These are phyloP conservation scores for Aplocera efformata DNA, from an alignment of 2,888 invertebrate species.

Conservation along the genomic window DNA sequence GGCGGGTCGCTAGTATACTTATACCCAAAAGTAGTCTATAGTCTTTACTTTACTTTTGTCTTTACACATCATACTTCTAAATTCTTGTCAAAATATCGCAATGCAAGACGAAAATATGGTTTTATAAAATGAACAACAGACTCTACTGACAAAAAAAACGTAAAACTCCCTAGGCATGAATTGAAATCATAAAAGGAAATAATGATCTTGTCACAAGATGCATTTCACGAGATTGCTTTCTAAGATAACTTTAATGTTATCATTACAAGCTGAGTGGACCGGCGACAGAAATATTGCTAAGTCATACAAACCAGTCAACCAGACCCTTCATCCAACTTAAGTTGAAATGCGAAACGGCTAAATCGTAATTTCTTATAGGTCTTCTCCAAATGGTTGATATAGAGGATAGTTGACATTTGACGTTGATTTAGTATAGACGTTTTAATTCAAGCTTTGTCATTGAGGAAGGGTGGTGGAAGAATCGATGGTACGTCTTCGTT, in stretches of 20 bases:
- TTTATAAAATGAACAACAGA: too few species aligned
- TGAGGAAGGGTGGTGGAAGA: constrained; percentile 4
- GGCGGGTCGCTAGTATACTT: too few species aligned
- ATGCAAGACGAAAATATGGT: too few species aligned
- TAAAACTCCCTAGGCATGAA: not conserved
- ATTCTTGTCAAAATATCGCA: too few species aligned
- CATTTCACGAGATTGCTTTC: constrained; percentile 54
- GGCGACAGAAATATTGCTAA: constrained; percentile 67
- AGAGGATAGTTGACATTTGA: constrained; percentile 73
- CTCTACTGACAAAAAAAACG: too few species aligned
- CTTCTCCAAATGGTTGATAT: constrained; percentile 43
- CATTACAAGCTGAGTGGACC: constrained; percentile 71
- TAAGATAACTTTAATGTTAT: constrained; percentile 75
- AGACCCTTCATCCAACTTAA: constrained; percentile 40
- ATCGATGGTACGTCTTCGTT: not conserved
- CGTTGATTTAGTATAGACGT: constrained; percentile 77
- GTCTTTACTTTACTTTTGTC: too few species aligned
- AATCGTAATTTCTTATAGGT: constrained; percentile 43
- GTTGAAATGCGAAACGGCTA: constrained; percentile 29
- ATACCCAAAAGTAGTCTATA: too few species aligned
- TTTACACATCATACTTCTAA: too few species aligned
- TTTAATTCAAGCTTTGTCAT: constrained; percentile 64
- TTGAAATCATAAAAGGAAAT: constrained; percentile 17
- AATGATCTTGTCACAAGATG: constrained; percentile 13
- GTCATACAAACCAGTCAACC: constrained; percentile 53